Conservation (phyloP, 2,888 invertebrate species). For the Barypeithes pellucidus region DNA sequence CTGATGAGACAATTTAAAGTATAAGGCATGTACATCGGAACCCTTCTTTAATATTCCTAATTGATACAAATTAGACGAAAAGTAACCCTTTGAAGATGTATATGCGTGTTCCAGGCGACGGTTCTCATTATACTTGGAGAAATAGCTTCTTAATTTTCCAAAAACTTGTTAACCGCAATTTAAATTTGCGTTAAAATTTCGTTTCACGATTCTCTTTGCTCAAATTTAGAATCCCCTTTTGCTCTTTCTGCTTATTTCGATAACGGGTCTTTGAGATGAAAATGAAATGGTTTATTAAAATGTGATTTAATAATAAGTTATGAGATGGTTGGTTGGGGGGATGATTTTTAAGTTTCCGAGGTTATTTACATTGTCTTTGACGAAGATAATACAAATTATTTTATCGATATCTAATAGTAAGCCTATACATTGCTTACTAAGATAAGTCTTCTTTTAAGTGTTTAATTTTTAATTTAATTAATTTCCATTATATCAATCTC, state of each 20-base stretch:
- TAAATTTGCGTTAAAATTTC: conserved; percentile 68
- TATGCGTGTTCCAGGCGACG: conserved; percentile 37
- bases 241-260: conserved; percentile 48
- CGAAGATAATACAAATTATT: neutral
- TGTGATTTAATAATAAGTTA: conserved; percentile 57
- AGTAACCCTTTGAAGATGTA: conserved; percentile 53
- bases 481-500: no score
- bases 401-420: no score
- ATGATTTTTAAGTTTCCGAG: conserved; percentile 19
- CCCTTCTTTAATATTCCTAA: conserved; percentile 33
- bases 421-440: no score
- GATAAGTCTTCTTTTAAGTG: no score
- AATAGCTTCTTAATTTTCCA: conserved; percentile 68
- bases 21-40: conserved; percentile 14
- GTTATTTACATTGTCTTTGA: conserved; percentile 27
- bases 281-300: conserved; percentile 60
- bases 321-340: conserved; percentile 16
- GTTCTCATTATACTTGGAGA: conserved; percentile 62
- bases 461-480: no score
- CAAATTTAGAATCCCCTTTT: conserved; percentile 34
- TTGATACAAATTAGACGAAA: conserved; percentile 52
- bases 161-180: conserved; percentile 70
- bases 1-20: conserved; percentile 2
- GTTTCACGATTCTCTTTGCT: conserved; percentile 46
- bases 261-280: conserved; percentile 58